phyloP scores from a whole-genome alignment of 2,888 invertebrate genomes.

The Cyaniris semiargus region DNA sequence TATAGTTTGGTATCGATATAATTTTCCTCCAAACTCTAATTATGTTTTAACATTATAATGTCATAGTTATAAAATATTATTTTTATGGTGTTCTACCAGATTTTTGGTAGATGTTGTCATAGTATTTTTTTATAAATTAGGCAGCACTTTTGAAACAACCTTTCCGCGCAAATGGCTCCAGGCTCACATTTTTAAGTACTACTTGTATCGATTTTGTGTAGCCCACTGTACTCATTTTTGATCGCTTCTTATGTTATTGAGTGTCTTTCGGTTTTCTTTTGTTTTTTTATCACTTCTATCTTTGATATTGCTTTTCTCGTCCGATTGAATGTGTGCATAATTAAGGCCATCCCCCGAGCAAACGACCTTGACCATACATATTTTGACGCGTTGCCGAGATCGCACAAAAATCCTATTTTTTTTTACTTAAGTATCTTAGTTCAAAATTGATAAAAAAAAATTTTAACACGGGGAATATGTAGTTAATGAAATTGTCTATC shows the following conservation, averaged over 20 bases:
- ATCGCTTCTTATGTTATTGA: neutral
- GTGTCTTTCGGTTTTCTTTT: neutral
- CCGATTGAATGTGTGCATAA: conserved; percentile 36
- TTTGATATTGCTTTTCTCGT: conserved; percentile 32
- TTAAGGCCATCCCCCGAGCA: too few species aligned
- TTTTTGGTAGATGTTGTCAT: neutral
- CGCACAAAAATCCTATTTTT: too few species aligned
- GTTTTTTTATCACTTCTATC: conserved; percentile 1
- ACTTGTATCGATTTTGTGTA: neutral
- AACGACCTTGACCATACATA: too few species aligned
- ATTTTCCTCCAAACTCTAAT: neutral
- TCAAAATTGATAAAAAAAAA: too few species aligned
- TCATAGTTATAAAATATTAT: neutral
- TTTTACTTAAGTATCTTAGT: too few species aligned
- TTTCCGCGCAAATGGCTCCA: neutral
- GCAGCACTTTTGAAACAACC: neutral
- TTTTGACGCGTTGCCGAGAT: too few species aligned
- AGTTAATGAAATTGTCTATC: too few species aligned
- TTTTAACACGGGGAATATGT: too few species aligned
- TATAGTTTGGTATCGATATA: conserved; percentile 33
- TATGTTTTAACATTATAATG: neutral
- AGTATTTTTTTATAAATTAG: neutral
- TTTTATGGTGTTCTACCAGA: neutral
- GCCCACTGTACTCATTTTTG: neutral
- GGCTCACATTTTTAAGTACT: neutral